Percentiles rank a stretch among this genome's conserved stretches.
Evolutionary conservation across 2,888 invertebrate species (phyloP).

Genomic region (Plagodis dolabraria): DNA sequence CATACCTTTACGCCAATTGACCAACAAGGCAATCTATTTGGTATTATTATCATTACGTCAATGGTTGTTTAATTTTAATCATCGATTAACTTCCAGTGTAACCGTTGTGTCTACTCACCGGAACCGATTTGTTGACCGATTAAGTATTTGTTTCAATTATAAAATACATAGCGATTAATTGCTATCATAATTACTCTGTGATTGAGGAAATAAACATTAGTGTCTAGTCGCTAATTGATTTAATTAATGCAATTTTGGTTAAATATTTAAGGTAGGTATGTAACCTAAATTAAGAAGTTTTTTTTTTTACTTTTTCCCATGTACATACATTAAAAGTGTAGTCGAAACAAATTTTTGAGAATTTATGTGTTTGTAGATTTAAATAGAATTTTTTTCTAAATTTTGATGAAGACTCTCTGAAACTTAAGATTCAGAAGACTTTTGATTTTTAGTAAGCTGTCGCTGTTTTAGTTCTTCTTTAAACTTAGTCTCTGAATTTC

Average conservation of each 20-base stretch:
- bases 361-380: too few relatives aligned
- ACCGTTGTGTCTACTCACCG: constrained; percentile 31
- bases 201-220: constrained; percentile 15
- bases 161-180: constrained; percentile 26
- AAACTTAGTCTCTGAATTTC: too few relatives aligned
- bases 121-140: constrained; percentile 36
- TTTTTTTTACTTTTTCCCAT: not conserved
- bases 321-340: too few relatives aligned
- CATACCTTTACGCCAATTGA: too few relatives aligned
- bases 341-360: too few relatives aligned
- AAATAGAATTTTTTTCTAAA: too few relatives aligned
- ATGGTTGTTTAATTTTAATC: constrained; percentile 10
- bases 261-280: not conserved
- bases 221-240: not conserved
- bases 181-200: constrained; percentile 17
- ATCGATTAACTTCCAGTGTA: constrained; percentile 9
- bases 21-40: too few relatives aligned
- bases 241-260: not conserved
- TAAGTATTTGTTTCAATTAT: constrained; percentile 31
- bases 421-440: too few relatives aligned
- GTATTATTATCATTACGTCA: not conserved
- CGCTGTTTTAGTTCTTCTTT: too few relatives aligned
- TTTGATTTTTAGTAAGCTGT: too few relatives aligned
- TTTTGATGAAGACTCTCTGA: too few relatives aligned
- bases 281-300: not conserved